phyloP scores from a whole-genome alignment of 2,113 vertebrate genomes.

The Semnopithecus entellus region DNA sequence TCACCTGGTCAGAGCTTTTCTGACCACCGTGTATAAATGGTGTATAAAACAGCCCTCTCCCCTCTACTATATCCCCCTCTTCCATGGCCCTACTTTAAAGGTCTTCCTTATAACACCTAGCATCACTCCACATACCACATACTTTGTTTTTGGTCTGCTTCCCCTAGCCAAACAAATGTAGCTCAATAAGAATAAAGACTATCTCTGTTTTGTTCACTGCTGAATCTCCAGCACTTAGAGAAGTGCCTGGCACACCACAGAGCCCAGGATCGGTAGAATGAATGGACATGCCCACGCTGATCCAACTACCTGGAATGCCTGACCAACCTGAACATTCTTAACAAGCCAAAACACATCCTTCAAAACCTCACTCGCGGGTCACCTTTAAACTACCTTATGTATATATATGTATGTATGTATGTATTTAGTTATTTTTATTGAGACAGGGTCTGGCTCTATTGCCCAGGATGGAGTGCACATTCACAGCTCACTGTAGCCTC shows the following conservation, averaged over 20 bases:
- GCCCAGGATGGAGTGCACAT: too few relatives aligned
- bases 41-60: not conserved
- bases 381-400: not conserved
- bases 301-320: not conserved
- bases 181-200: not conserved
- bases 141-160: not conserved
- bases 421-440: too few relatives aligned
- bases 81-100: not conserved
- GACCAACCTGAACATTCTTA: not conserved
- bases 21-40: not conserved
- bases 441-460: too few relatives aligned
- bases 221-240: not conserved
- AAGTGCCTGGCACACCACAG: not conserved
- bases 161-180: not conserved
- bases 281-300: not conserved
- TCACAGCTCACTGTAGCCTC: too few relatives aligned
- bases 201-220: too few relatives aligned
- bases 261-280: not conserved
- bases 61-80: not conserved
- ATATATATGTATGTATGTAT: too few relatives aligned
- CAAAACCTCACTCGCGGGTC: not conserved
- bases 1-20: not conserved
- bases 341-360: not conserved
- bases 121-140: not conserved
- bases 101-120: not conserved